These are phyloP conservation scores for Dascyllus trimaculatus DNA, from an alignment of 2,113 vertebrate species.

Conservation along the genomic window DNA sequence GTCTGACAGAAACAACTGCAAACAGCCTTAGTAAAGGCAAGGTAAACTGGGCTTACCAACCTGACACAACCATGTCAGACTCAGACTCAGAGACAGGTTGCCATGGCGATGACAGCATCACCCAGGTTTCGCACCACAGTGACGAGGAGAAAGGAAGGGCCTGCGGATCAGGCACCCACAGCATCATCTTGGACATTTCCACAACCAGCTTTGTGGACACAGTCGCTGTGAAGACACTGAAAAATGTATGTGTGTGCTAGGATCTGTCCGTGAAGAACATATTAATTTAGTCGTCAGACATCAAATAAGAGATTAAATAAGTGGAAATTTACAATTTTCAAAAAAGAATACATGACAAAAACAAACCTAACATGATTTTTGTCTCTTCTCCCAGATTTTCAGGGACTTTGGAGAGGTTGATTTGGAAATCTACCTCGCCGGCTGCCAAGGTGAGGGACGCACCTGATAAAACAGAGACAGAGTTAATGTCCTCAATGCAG, in stretches of 20 bases:
- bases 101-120: conserved; percentile 29
- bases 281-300: background rate
- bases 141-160: background rate
- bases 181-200: conserved; percentile 90
- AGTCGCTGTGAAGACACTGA: conserved; percentile 89
- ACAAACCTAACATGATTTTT: background rate
- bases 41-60: conserved; percentile 68
- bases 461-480: conserved; percentile 46
- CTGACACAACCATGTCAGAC: conserved; percentile 44
- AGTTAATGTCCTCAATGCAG: conserved; percentile 23
- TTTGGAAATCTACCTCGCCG: conserved; percentile 84
- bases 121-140: background rate
- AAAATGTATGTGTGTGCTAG: conserved; percentile 83
- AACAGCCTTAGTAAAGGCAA: conserved; percentile 48
- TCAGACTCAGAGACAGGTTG: conserved; percentile 44
- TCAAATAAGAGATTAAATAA: background rate
- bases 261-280: background rate
- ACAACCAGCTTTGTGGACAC: conserved; percentile 90
- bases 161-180: conserved; percentile 61
- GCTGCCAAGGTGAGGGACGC: conserved; percentile 82
- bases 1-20: conserved; percentile 35
- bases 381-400: conserved; percentile 86
- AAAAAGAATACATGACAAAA: background rate
- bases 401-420: conserved; percentile 90
- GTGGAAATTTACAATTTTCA: background rate